Evolutionary conservation across 2,113 vertebrate genomes (phyloP), one percentile per base, ranked within the genome.

Genomic region (Catharus fuscescens): DNA sequence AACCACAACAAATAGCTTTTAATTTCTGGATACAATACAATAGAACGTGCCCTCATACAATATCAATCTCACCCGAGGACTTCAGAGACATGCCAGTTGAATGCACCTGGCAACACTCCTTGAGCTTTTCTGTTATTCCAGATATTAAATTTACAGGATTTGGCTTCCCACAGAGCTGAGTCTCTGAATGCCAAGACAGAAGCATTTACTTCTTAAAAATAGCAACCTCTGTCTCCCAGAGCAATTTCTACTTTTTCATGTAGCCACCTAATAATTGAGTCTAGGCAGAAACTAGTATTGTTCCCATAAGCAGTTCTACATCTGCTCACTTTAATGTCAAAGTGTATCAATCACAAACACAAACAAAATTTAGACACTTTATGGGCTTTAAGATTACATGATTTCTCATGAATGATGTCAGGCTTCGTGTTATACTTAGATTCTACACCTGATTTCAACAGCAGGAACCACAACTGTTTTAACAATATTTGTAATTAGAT

Each of bases 161-260:
- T 88, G 77, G 65, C 79, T 90, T 93, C 80, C 65, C 64, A 57
- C 69, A 60, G 90, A 88, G 65, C 21, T 38, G n/a, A 78, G n/a
- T 60, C 64, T 70, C 85, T 67, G 52, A 96, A 95, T 80, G 79
- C 82, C 82, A 83, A 86, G 31, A 47, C 72, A 93, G 76, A 93
- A 93, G 71, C 3, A 6, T 64, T 92, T 86, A 83, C 60, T 80
- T 89, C 84, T 91, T 90, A 94, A 95, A 96, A 97, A 96, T 71
- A 94, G 85, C 79, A 92, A 92, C 56, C 36, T 80, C 60, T 86
- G 60, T 67, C 80, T 94, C 82, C 71, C 60, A 80, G 36, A 83
- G 47, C 40, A 88, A 83, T 62, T 95, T 77, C 67, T 71, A 21
- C 31, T 83, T 85, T 81, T 88, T 70, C 13, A 3, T 40, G 50